Percentiles rank a stretch among this genome's conserved stretches.
These are phyloP conservation scores for Buphagus erythrorhynchus DNA, from an alignment of 2,797 vertebrate genomes.

Conservation along the genomic window DNA sequence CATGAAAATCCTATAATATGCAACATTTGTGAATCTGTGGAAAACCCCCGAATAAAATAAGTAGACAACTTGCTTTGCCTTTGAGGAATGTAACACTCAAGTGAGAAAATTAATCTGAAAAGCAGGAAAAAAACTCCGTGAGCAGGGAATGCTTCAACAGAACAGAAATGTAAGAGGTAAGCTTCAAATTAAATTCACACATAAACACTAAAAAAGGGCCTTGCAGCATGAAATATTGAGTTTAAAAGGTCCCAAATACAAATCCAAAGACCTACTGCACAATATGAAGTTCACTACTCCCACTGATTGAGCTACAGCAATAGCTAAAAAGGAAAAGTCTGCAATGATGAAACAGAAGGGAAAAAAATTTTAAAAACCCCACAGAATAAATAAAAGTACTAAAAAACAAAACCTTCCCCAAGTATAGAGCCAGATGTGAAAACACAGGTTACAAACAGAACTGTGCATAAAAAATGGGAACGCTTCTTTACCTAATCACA, in stretches of 20 bases:
- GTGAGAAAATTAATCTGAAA: neutral
- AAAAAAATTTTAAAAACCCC: neutral
- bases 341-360: neutral
- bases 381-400: neutral
- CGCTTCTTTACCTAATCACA: neutral
- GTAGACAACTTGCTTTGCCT: neutral
- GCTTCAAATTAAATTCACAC: neutral
- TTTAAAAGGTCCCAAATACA: neutral
- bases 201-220: neutral
- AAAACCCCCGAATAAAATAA: neutral
- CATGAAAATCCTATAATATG: neutral
- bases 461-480: neutral
- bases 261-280: neutral
- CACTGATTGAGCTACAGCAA: neutral
- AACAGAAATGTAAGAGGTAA: neutral
- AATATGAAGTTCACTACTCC: neutral
- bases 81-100: neutral
- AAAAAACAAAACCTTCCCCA: neutral
- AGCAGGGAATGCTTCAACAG: fast-evolving
- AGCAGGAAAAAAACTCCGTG: neutral
- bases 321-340: neutral
- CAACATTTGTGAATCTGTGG: neutral
- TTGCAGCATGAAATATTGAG: neutral
- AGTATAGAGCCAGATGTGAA: neutral
- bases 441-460: neutral